A percentile compares a stretch with the other conserved stretches of the same genome.
Evolutionary conservation across 2,113 vertebrate genomes (phyloP).

Genomic region (Melanotaenia duboulayi): DNA sequence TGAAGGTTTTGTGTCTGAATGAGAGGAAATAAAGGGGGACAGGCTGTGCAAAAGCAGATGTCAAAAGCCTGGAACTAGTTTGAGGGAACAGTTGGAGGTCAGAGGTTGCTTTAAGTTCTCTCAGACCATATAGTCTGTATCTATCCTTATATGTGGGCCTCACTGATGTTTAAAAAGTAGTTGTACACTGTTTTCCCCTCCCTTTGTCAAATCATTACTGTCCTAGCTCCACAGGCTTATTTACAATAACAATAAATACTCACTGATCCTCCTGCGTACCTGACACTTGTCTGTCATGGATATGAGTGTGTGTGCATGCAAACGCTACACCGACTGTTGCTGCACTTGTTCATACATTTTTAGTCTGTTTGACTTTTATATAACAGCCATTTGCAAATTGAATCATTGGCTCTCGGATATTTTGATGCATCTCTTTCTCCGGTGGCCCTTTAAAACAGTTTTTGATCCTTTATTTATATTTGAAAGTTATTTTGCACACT

Average conservation of each 20-base stretch:
- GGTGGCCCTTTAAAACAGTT: background rate
- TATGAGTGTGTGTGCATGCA: background rate
- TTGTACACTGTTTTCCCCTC: background rate
- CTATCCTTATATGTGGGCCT: constrained; percentile 9
- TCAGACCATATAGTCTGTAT: constrained; percentile 34
- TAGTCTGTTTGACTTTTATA: background rate
- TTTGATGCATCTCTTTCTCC: background rate
- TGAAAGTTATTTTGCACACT: background rate
- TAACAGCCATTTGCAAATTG: background rate
- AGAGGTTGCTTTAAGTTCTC: constrained; percentile 26
- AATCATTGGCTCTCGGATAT: background rate
- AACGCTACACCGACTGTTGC: constrained; percentile 24
- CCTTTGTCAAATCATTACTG: constrained; percentile 1
- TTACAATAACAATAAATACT: constrained; percentile 44
- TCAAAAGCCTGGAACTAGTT: constrained; percentile 32
- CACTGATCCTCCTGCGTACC: constrained; percentile 29
- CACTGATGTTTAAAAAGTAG: constrained; percentile 1
- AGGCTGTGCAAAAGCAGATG: constrained; percentile 47
- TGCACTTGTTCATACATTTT: constrained; percentile 14
- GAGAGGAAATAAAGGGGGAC: constrained; percentile 39
- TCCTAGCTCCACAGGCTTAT: constrained; percentile 26
- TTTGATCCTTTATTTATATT: background rate
- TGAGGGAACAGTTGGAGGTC: constrained; percentile 40
- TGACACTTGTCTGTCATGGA: constrained; percentile 11
- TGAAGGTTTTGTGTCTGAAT: constrained; percentile 32